These are phyloP conservation scores for Numida meleagris DNA, from an alignment of 2,113 vertebrate genomes.

Conservation along the genomic window DNA sequence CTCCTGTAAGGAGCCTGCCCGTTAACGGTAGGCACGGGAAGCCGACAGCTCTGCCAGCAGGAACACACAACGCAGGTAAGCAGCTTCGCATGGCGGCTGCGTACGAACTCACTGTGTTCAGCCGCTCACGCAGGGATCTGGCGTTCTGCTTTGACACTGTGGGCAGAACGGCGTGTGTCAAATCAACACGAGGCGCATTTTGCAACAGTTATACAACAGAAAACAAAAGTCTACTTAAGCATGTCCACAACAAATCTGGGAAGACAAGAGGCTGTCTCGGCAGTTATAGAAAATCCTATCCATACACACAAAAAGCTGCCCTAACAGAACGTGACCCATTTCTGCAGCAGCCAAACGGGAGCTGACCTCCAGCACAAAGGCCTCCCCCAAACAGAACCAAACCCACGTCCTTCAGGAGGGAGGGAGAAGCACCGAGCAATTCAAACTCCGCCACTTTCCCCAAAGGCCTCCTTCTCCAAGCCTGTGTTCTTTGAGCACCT, in stretches of 20 bases:
- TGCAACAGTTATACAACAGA: constrained; percentile 20
- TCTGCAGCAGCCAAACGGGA: not conserved
- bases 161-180: not conserved
- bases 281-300: not conserved
- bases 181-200: constrained; percentile 6
- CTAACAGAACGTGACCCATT: not conserved
- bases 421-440: not conserved
- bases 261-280: constrained; percentile 33
- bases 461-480: constrained; percentile 1
- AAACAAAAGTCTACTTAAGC: constrained; percentile 26
- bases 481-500: not conserved
- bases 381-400: not conserved
- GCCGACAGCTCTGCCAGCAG: not conserved
- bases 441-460: not conserved
- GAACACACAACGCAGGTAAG: constrained; percentile 44
- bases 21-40: not conserved
- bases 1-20: not conserved
- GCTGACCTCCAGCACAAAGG: not conserved
- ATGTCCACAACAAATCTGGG: constrained; percentile 27
- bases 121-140: constrained; percentile 15
- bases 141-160: constrained; percentile 31
- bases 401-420: fast-evolving
- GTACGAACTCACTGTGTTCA: constrained; percentile 18
- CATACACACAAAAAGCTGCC: constrained; percentile 2
- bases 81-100: not conserved